These are phyloP conservation scores for Mustela lutreola DNA, from an alignment of 2,113 vertebrate species.

Conservation along the genomic window DNA sequence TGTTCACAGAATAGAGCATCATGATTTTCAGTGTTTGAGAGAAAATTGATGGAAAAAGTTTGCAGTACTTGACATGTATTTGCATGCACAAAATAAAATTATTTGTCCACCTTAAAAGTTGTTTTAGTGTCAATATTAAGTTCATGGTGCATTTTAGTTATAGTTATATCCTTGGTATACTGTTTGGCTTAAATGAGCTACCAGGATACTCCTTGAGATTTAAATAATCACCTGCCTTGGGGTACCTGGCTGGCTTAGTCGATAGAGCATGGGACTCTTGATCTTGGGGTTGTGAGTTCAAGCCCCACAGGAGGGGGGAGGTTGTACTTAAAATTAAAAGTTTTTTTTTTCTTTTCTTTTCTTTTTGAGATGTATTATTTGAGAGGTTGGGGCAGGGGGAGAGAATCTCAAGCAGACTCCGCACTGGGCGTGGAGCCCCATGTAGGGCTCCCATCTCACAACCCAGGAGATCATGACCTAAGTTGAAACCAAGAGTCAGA, in stretches of 20 bases:
- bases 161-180: constrained; percentile 57
- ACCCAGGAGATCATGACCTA: not conserved
- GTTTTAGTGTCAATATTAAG: constrained; percentile 80
- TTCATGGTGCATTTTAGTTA: constrained; percentile 62
- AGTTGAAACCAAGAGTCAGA: not conserved
- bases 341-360: not conserved
- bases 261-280: not conserved
- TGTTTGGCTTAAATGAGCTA: constrained; percentile 54
- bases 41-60: constrained; percentile 90
- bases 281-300: not conserved
- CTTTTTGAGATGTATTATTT: not conserved
- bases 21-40: constrained; percentile 91
- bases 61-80: constrained; percentile 95
- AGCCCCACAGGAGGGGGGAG: not conserved
- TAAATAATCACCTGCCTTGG: not conserved
- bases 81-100: constrained; percentile 97
- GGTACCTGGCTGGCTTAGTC: not conserved
- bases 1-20: constrained; percentile 92
- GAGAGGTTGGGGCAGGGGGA: not conserved
- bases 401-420: not conserved
- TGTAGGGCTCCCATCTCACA: not conserved
- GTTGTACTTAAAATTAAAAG: not conserved
- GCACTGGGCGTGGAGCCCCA: not conserved
- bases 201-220: constrained; percentile 25
- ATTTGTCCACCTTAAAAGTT: constrained; percentile 89